Percentiles rank a stretch among this genome's conserved stretches.
phyloP scores from a whole-genome alignment of 1,140 invertebrate genomes.

The Bombus affinis region DNA sequence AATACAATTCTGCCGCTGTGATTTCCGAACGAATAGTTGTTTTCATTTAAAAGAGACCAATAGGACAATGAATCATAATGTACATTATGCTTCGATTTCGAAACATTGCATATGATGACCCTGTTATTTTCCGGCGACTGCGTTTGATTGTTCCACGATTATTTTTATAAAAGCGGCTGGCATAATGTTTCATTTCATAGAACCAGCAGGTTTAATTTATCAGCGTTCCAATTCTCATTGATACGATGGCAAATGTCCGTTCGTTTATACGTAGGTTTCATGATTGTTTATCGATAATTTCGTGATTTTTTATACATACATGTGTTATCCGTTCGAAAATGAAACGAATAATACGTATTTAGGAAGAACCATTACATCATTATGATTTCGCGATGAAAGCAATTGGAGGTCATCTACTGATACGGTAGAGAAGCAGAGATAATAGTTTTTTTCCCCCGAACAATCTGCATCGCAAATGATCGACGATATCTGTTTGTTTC shows the following conservation, averaged over 20 bases:
- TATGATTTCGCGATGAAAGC: no score
- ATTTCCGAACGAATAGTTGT: background rate
- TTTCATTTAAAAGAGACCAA: background rate
- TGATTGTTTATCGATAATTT: background rate
- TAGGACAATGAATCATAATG: background rate
- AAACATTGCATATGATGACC: background rate
- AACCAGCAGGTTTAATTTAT: background rate
- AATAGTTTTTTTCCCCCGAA: background rate
- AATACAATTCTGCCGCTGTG: background rate
- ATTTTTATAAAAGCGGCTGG: background rate
- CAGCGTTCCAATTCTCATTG: background rate
- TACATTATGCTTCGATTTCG: background rate
- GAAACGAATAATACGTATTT: background rate
- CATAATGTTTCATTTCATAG: background rate
- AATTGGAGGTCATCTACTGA: background rate
- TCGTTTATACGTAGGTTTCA: background rate
- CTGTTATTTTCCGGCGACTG: background rate
- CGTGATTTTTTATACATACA: background rate
- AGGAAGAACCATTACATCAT: background rate
- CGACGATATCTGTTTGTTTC: background rate
- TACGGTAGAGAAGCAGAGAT: background rate
- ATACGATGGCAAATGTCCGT: background rate
- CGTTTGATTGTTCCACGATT: background rate
- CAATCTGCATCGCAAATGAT: conserved; percentile 2
- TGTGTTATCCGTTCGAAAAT: background rate